phyloP scores from a whole-genome alignment of 2,113 vertebrate genomes.

The Xiphophorus couchianus region DNA sequence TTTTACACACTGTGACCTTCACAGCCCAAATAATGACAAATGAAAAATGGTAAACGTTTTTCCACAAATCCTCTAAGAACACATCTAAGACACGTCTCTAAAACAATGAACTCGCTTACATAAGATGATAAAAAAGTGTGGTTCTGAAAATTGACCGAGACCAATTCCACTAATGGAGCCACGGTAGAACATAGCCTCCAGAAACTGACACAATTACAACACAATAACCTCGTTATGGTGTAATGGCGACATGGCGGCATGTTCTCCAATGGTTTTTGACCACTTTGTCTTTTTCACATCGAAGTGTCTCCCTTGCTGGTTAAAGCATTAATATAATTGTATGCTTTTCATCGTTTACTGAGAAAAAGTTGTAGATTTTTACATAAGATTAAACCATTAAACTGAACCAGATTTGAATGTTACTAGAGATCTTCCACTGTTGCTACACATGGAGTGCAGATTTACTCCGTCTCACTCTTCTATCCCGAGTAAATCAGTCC shows the following conservation, averaged over 20 bases:
- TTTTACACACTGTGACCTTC: no score
- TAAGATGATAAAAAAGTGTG: slow-evolving; percentile 8
- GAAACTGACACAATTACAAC: slow-evolving; percentile 47
- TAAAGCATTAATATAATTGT: not conserved
- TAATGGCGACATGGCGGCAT: slow-evolving; percentile 37
- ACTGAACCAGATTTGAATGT: not conserved
- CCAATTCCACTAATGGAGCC: slow-evolving; percentile 45
- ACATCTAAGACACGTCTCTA: no score
- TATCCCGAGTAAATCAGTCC: slow-evolving; percentile 11
- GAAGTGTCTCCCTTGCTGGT: not conserved
- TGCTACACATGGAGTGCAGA: slow-evolving; percentile 1
- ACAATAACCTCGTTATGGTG: slow-evolving; percentile 42
- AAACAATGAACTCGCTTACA: not conserved
- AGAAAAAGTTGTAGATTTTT: not conserved
- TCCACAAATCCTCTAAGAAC: no score
- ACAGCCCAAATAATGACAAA: no score
- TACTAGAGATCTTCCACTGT: not conserved
- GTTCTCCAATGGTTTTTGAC: slow-evolving; percentile 12
- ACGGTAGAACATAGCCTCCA: slow-evolving; percentile 40
- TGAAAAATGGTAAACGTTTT: no score
- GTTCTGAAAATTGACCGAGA: slow-evolving; percentile 32
- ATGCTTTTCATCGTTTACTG: no score
- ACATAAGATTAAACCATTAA: not conserved
- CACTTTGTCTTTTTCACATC: slow-evolving; percentile 27
- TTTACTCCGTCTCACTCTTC: not conserved